Evolutionary conservation across 1,140 invertebrate species (phyloP).

Genomic region (Rhyacophila brunnea): DNA sequence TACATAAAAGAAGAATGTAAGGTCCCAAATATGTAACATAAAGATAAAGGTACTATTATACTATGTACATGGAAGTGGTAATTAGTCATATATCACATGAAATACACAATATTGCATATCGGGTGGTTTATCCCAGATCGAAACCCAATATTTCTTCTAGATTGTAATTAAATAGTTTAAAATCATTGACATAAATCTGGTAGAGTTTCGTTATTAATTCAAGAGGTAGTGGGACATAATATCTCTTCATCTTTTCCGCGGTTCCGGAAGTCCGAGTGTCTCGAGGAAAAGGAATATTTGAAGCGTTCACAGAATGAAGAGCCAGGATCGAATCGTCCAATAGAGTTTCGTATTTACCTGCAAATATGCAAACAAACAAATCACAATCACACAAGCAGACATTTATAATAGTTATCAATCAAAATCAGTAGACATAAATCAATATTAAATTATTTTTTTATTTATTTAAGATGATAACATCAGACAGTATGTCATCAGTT

Average conservation of each 20-base stretch:
- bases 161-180: slow-evolving; percentile 78
- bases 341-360: slow-evolving; percentile 70
- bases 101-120: not conserved
- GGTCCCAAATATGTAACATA: too few species aligned
- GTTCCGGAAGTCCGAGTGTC: slow-evolving; percentile 64
- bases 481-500: too few species aligned
- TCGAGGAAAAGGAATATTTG: slow-evolving; percentile 63
- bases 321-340: slow-evolving; percentile 67
- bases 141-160: slow-evolving; percentile 71
- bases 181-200: slow-evolving; percentile 75
- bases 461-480: too few species aligned
- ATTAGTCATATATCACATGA: not conserved
- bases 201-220: slow-evolving; percentile 69
- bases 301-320: slow-evolving; percentile 63
- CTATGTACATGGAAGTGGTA: too few species aligned
- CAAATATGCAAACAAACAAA: slow-evolving; percentile 26
- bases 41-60: too few species aligned
- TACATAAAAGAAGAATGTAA: too few species aligned
- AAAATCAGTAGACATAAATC: too few species aligned
- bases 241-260: slow-evolving; percentile 64
- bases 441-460: too few species aligned
- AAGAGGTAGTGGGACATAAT: slow-evolving; percentile 71
- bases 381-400: not conserved
- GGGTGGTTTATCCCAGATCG: slow-evolving; percentile 54
- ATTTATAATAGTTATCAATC: too few species aligned